These are phyloP conservation scores for Argynnis bischoffii DNA, from an alignment of 2,888 invertebrate species.

Conservation along the genomic window DNA sequence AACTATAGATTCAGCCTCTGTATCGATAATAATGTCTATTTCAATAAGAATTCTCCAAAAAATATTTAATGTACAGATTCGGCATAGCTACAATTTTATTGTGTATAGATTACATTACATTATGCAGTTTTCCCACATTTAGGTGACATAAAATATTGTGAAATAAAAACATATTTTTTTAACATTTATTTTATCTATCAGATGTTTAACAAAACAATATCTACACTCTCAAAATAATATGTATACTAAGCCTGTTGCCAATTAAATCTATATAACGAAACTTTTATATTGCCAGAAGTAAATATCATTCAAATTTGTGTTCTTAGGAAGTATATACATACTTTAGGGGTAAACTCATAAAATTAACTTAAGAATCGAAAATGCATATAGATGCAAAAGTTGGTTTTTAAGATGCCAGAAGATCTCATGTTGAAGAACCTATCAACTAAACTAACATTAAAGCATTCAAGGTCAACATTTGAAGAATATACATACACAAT, in stretches of 20 bases:
- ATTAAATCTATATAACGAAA: conserved; percentile 39
- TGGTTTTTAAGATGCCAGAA: conserved; percentile 30
- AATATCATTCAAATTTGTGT: conserved; percentile 37
- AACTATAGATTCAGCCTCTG: no score
- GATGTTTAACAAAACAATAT: conserved; percentile 65
- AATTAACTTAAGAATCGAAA: conserved; percentile 23
- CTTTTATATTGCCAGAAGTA: conserved; percentile 34
- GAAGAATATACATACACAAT: conserved; percentile 52
- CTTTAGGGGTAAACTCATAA: conserved; percentile 7
- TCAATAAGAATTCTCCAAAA: no score
- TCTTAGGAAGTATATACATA: conserved; percentile 17
- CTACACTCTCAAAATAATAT: conserved; percentile 56
- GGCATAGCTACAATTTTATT: no score
- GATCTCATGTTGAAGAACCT: conserved; percentile 27
- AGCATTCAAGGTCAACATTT: conserved; percentile 62
- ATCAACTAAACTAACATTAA: conserved; percentile 72
- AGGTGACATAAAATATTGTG: not conserved
- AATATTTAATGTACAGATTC: no score
- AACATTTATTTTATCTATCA: conserved; percentile 51
- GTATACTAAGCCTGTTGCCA: conserved; percentile 41
- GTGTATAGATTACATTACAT: no score
- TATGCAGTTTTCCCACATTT: not conserved
- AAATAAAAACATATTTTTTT: conserved; percentile 7
- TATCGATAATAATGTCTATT: no score
- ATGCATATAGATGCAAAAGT: conserved; percentile 30